These are phyloP conservation scores for Deilephila elpenor DNA, from an alignment of 2,888 invertebrate genomes.

Conservation along the genomic window DNA sequence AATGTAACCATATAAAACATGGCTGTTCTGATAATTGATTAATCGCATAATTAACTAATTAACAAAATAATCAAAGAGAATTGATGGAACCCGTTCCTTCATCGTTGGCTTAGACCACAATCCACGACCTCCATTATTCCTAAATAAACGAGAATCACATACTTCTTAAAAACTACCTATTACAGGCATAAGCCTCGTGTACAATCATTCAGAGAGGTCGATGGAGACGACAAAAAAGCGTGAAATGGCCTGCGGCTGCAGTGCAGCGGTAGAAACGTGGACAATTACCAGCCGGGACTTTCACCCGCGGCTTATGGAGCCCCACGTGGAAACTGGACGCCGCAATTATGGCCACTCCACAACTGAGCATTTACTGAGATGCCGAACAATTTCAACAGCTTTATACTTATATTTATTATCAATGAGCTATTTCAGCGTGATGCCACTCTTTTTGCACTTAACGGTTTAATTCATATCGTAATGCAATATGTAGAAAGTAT, in stretches of 20 bases:
- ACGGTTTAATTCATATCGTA: too few relatives aligned
- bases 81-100: too few relatives aligned
- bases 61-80: too few relatives aligned
- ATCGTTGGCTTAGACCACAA: too few relatives aligned
- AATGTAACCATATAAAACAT: too few relatives aligned
- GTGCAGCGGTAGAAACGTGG: constrained; percentile 27
- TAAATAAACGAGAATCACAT: too few relatives aligned
- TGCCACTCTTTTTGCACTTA: too few relatives aligned
- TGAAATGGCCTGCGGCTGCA: constrained; percentile 28
- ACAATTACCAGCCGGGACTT: constrained; percentile 32
- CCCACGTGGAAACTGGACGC: constrained; percentile 23
- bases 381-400: not conserved
- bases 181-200: not conserved
- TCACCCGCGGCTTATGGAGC: constrained; percentile 33
- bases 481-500: too few relatives aligned
- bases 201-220: not conserved
- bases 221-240: constrained; percentile 24
- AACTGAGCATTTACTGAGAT: not conserved
- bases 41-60: too few relatives aligned
- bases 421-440: too few relatives aligned
- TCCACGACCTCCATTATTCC: too few relatives aligned
- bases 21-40: too few relatives aligned
- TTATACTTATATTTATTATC: not conserved
- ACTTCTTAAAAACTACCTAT: not conserved
- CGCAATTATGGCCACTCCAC: not conserved